Base-by-base conservation (phyloP, 1,140 invertebrate species). In the Trichonephila clavata region DNA sequence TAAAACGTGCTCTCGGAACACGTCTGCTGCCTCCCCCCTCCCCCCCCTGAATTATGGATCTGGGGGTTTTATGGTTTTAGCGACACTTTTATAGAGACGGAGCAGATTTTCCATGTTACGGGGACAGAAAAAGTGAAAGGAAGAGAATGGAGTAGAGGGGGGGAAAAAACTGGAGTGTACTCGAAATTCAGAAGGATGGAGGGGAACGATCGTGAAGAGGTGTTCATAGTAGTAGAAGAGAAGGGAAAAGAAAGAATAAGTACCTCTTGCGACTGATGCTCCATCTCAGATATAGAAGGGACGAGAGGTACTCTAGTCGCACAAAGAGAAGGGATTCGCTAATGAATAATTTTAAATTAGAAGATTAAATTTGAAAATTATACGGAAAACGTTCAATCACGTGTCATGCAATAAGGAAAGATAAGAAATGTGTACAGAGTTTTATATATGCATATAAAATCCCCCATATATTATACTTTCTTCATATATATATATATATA, bases 41-140 rank as follows among this genome's bases (percentile, higher is more conserved):
- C 27, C 3, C n/a, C 71, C 4, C 71, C 71, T 77, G 71, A 77
- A 77, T 77, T 77, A 77, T 77, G 71, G 71, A 77, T 77, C 32
- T 32, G 14, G 16, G 27, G 71, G 71, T 77, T 39, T 77, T 77
- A 77, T 77, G 71, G 71, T 77, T 77, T 39, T 20, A 77, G 71
- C 71, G 71, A 77, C 71, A 77, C 71, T 77, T 77, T 77, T 77
- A 77, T 39, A 77, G 71, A 20, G 71, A 77, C 27, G 27, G 71
- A 77, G 71, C 16, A 39, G 14, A 39, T 32, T 77, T 39, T 39
- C 27, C 71, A 32, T 39, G 71, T 77, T 27, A 16, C n/a, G 4
- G n/a, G 65, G n/a, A 65, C 7, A 14, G 21, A 10, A 21, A 39
- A 39, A 77, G 27, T 16, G 16, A 16, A 18, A 18, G 16, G 71